Conservation (phyloP, 2,888 invertebrate genomes). For the Esperia sulphurella region DNA sequence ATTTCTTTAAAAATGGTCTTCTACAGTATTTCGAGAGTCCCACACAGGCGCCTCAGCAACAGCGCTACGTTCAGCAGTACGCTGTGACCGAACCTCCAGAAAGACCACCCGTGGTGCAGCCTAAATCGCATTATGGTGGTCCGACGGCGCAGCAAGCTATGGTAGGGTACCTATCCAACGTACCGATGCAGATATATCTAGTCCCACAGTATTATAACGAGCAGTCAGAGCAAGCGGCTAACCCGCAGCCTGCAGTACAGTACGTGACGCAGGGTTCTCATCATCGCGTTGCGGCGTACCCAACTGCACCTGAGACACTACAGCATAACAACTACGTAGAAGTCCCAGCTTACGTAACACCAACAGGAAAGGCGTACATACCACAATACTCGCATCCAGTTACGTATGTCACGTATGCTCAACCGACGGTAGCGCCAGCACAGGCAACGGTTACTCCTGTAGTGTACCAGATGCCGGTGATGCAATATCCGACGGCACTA, state of each 20-base stretch:
- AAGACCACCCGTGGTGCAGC: conserved; percentile 22
- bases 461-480: conserved; percentile 51
- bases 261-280: conserved; percentile 32
- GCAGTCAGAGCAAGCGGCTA: conserved; percentile 32
- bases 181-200: conserved; percentile 71
- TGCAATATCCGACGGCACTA: conserved; percentile 46
- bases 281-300: conserved; percentile 32
- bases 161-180: conserved; percentile 65
- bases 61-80: conserved; percentile 63
- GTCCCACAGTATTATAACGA: conserved; percentile 66
- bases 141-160: conserved; percentile 49
- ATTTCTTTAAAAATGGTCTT: conserved; percentile 54
- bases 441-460: conserved; percentile 46
- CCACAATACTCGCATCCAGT: conserved; percentile 41
- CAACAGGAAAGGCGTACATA: conserved; percentile 48
- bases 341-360: conserved; percentile 48
- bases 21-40: conserved; percentile 49
- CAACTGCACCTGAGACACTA: conserved; percentile 39
- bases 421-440: conserved; percentile 41
- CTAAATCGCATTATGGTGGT: conserved; percentile 36
- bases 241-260: conserved; percentile 31
- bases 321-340: conserved; percentile 51
- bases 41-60: conserved; percentile 37
- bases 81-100: conserved; percentile 65
- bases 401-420: conserved; percentile 50